Percentiles rank a stretch among this genome's conserved stretches.
phyloP scores from a whole-genome alignment of 1,140 invertebrate species.

The Fopius arisanus region DNA sequence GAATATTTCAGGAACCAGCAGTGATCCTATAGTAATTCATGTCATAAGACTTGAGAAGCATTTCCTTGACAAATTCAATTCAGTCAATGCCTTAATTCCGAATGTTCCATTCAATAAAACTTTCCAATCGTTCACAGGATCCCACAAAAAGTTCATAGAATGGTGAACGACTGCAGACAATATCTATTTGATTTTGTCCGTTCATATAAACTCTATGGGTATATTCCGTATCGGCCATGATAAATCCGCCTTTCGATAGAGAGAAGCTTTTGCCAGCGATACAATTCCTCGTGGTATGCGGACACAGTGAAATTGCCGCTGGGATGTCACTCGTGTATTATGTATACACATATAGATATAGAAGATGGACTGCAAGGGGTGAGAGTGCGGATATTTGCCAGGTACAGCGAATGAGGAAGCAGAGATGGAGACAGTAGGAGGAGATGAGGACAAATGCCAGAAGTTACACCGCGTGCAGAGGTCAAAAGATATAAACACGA shows the following conservation, averaged over 20 bases:
- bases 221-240: slow-evolving; percentile 10
- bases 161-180: too few relatives aligned
- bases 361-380: neutral
- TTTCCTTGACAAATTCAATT: too few relatives aligned
- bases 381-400: neutral
- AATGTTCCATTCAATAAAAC: too few relatives aligned
- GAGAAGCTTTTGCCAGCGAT: slow-evolving; percentile 20
- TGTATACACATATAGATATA: slow-evolving; percentile 22
- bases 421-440: neutral
- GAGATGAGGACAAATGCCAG: neutral
- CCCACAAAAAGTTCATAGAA: too few relatives aligned
- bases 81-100: too few relatives aligned
- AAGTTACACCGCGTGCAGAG: slow-evolving; percentile 22
- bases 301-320: slow-evolving; percentile 26
- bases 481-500: slow-evolving; percentile 35
- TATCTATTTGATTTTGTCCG: neutral
- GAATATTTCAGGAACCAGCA: too few relatives aligned
- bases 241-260: slow-evolving; percentile 27
- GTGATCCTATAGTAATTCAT: too few relatives aligned
- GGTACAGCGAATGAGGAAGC: neutral
- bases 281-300: slow-evolving; percentile 26
- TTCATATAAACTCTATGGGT: neutral
- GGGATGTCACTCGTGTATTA: slow-evolving; percentile 26
- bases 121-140: too few relatives aligned
- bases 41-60: too few relatives aligned